phyloP scores from a whole-genome alignment of 2,888 invertebrate genomes.

The Chymomyza fuscimana region DNA sequence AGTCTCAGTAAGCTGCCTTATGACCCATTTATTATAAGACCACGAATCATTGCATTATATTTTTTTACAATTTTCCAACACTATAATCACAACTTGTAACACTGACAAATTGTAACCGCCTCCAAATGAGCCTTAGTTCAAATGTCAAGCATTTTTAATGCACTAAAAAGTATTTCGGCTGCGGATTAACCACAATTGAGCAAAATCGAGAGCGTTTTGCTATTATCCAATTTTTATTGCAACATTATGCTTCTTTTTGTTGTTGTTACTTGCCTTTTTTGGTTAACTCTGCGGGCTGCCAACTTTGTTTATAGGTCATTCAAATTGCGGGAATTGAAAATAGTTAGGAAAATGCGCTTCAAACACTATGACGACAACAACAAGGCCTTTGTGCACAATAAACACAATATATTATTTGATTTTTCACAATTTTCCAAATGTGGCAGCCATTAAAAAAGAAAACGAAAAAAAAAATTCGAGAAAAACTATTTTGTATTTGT shows the following conservation, averaged over 20 bases:
- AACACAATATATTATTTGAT: slow-evolving; percentile 46
- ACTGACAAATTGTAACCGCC: slow-evolving; percentile 17
- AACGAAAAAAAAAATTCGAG: slow-evolving; percentile 6
- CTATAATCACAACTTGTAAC: background rate
- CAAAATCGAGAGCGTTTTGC: background rate
- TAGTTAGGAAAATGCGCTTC: slow-evolving; percentile 4
- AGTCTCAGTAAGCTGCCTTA: no score
- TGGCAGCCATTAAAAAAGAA: slow-evolving; percentile 28
- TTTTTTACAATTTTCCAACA: slow-evolving; percentile 1
- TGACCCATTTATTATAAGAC: background rate
- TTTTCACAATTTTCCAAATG: slow-evolving; percentile 58
- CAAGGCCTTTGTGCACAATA: slow-evolving; percentile 31
- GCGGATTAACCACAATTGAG: no score
- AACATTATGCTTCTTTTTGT: slow-evolving; percentile 41
- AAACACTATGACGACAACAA: slow-evolving; percentile 25
- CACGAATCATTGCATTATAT: background rate
- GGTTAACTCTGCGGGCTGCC: slow-evolving; percentile 59
- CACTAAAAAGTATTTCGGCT: background rate
- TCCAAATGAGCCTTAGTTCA: slow-evolving; percentile 41
- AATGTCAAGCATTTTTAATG: slow-evolving; percentile 48
- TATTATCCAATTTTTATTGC: slow-evolving; percentile 49
- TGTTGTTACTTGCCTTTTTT: slow-evolving; percentile 44
- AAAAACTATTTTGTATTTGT: slow-evolving; percentile 66
- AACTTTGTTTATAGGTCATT: slow-evolving; percentile 70
- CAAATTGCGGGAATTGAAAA: slow-evolving; percentile 35